Evolutionary conservation across 2,888 invertebrate genomes (phyloP), one percentile per base, ranked within the genome.

Genomic region (Lobophora halterata): DNA sequence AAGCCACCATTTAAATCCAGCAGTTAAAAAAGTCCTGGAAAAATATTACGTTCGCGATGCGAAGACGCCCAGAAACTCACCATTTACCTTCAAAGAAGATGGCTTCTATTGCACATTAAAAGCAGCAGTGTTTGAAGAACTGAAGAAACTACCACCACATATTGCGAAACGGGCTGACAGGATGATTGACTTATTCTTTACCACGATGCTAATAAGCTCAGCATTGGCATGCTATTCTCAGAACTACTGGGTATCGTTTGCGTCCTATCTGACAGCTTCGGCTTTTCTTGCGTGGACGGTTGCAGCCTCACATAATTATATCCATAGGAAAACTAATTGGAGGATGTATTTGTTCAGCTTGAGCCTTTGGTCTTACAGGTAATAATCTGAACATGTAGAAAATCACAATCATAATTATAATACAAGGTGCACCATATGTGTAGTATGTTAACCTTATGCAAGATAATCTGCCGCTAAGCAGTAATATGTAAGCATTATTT

Each of bases 51-150:
- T 93, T 0, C 82, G 90, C 11, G 88, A 92, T 27, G 93, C 93
- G 0, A 79, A 66, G 24, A 79, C 83, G 1, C 89, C 91, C 1
- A 85, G 95, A 56, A 91, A 91, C 63, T 91, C 93, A 1, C 93
- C 93, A 0, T 90, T 93, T 52, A 94, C 93, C 0, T 92, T 95
- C 61, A 77, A 92, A 32, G 89, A 92, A 5, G 88, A 93, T 55
- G 94, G 93, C 1, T 95, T 95, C 68, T 95, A 93, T 63, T 88
- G 77, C 58, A 93, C 92, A 0, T 80, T 95, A 3, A 93, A 93
- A 65, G 74, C 72, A 24, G 87, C 89, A 16, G 90, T 90, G 0
- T 56, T 71, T n/a, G 79, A 89, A 16, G 87, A 89, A 52, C 53
- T 92, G 3, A 89, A 90, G 52, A 86, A 81, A 6, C 73, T 92